Conservation (phyloP, 2,113 vertebrate species). For the Calidris pygmaea region DNA sequence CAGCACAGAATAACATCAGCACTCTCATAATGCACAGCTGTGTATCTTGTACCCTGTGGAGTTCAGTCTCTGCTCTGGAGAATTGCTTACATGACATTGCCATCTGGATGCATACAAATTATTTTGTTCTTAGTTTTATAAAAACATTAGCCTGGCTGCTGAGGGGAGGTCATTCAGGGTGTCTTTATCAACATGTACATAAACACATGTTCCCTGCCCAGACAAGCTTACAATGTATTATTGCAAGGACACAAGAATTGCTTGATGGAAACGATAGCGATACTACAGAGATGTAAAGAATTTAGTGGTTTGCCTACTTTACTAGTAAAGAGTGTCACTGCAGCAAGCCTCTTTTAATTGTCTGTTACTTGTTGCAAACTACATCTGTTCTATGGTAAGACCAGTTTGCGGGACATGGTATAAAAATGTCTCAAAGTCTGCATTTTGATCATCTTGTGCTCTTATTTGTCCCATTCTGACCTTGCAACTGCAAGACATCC, state of each 20-base stretch:
- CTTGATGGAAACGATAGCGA: background rate
- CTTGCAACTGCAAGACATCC: background rate
- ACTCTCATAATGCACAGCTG: constrained; percentile 29
- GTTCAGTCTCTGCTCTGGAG: constrained; percentile 32
- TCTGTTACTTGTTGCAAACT: background rate
- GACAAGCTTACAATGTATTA: background rate
- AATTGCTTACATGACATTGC: constrained; percentile 48
- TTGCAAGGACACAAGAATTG: background rate
- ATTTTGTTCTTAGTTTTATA: constrained; percentile 42
- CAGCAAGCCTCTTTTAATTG: background rate
- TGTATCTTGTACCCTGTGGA: constrained; percentile 33
- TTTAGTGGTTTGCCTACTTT: background rate
- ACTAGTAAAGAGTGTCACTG: background rate
- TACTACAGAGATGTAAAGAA: background rate
- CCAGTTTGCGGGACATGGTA: background rate
- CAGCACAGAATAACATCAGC: constrained; percentile 5
- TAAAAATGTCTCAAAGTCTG: background rate
- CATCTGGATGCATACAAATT: constrained; percentile 57
- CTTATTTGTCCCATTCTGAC: background rate
- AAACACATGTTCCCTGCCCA: background rate
- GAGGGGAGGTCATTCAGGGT: constrained; percentile 7
- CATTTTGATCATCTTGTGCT: background rate
- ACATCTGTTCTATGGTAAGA: background rate
- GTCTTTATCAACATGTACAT: background rate
- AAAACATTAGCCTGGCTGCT: background rate